These are phyloP conservation scores for Julus scanicus DNA, from an alignment of 2,888 invertebrate genomes.

Conservation along the genomic window DNA sequence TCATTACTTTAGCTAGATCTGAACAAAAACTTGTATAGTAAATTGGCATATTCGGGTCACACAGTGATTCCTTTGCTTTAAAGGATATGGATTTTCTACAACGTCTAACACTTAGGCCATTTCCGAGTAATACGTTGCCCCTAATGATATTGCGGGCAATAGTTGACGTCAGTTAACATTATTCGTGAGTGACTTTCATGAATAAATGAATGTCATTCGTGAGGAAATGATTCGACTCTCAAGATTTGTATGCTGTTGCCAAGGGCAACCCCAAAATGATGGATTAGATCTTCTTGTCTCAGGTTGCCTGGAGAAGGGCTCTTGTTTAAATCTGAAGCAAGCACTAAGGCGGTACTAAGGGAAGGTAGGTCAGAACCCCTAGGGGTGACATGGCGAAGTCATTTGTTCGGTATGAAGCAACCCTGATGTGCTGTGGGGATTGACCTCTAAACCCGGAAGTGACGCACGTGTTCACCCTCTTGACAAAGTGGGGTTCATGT, in stretches of 20 bases:
- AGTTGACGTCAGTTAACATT: conserved; percentile 21
- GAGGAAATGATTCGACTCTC: neutral
- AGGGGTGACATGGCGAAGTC: too few species aligned
- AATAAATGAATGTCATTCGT: conserved; percentile 27
- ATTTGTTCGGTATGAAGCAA: neutral
- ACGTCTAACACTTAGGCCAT: neutral
- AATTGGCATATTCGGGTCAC: neutral
- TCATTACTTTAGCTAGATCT: too few species aligned
- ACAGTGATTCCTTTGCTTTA: neutral
- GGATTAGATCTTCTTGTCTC: conserved; percentile 12
- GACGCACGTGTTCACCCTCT: neutral
- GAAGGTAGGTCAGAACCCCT: too few species aligned
- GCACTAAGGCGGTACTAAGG: neutral
- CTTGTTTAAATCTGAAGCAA: neutral
- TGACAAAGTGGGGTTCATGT: neutral
- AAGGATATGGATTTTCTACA: neutral
- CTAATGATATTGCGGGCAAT: conserved; percentile 8
- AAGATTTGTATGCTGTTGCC: conserved; percentile 14
- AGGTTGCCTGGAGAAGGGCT: neutral
- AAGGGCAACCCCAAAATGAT: conserved; percentile 4
- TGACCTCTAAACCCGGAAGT: neutral
- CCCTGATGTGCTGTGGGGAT: neutral
- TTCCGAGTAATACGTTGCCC: conserved; percentile 18
- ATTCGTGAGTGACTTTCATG: conserved; percentile 33
- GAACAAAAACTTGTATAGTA: too few species aligned